Evolutionary conservation across 2,797 vertebrate species (phyloP).

Genomic region (Mormyrops boulengeri): DNA sequence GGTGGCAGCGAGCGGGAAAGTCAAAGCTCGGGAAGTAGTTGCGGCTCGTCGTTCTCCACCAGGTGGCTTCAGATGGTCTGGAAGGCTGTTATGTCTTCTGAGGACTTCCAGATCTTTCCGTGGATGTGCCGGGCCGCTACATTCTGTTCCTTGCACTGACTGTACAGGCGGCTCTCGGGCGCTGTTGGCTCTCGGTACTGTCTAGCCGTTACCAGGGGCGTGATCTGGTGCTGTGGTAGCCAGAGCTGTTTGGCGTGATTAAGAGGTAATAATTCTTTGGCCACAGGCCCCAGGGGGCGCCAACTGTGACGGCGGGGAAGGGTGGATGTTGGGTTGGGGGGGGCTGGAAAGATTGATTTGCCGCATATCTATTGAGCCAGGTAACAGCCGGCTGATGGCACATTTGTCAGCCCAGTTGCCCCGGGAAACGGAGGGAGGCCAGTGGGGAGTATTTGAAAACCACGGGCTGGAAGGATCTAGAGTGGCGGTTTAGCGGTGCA

Average conservation of each 20-base stretch:
- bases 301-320: neutral
- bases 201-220: neutral
- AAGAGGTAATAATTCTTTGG: conserved; percentile 2
- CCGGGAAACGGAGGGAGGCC: neutral
- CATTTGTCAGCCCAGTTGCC: neutral
- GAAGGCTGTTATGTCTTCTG: neutral
- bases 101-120: neutral
- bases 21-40: neutral
- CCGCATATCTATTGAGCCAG: conserved; percentile 14
- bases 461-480: neutral
- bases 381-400: neutral
- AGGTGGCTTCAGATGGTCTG: neutral
- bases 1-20: neutral
- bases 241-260: neutral
- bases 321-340: neutral
- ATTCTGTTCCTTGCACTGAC: neutral
- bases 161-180: neutral
- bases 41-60: neutral
- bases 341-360: neutral
- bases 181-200: neutral
- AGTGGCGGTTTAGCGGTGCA: neutral
- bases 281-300: neutral
- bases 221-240: neutral
- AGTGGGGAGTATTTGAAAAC: neutral
- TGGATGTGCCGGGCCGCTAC: neutral